Percentiles rank a stretch among this genome's conserved stretches.
phyloP scores from a whole-genome alignment of 2,113 vertebrate species.

The Struthio camelus region DNA sequence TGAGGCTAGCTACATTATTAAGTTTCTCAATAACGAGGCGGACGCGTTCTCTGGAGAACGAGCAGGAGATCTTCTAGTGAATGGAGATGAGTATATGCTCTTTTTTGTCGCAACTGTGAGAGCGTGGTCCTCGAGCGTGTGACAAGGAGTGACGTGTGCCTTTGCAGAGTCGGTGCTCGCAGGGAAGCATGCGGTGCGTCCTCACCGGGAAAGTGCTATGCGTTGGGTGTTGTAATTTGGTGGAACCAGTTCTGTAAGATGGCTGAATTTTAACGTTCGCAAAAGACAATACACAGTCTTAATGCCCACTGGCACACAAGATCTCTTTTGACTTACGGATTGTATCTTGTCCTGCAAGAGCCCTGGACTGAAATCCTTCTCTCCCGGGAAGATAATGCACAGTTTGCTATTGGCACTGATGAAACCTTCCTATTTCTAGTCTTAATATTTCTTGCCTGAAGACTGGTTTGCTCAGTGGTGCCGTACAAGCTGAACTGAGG shows the following conservation, averaged over 20 bases:
- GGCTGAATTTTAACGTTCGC: not conserved
- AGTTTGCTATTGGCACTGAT: not conserved
- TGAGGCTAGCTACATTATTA: not conserved
- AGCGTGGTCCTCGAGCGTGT: not conserved
- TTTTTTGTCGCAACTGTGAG: not conserved
- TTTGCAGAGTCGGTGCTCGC: not conserved
- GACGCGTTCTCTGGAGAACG: not conserved
- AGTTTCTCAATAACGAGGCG: not conserved
- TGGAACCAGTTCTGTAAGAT: not conserved
- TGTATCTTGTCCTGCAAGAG: not conserved
- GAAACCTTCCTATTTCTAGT: not conserved
- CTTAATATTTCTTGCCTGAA: not conserved
- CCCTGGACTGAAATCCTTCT: not conserved
- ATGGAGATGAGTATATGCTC: not conserved
- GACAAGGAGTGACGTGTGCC: not conserved
- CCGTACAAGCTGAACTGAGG: not conserved
- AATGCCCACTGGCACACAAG: fast-evolving
- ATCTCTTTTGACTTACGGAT: not conserved
- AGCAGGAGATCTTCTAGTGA: not conserved
- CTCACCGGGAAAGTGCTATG: not conserved
- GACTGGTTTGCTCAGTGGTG: fast-evolving
- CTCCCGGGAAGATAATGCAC: not conserved
- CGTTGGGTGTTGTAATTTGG: not conserved
- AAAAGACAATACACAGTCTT: not conserved
- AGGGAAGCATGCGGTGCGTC: not conserved